phyloP scores from a whole-genome alignment of 1,140 invertebrate genomes.

The Leptestheria dahalacensis region DNA sequence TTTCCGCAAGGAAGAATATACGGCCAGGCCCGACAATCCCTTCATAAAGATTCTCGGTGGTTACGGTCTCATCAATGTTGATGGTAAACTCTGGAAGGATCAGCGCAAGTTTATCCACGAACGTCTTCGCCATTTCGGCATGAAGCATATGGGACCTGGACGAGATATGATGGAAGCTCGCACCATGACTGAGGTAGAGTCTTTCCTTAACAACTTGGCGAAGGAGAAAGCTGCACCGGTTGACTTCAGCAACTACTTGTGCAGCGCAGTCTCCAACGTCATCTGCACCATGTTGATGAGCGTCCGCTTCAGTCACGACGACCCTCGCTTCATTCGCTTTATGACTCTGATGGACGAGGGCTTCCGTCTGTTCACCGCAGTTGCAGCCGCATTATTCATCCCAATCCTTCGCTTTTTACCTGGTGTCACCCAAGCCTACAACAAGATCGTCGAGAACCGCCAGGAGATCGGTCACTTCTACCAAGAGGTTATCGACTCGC shows the following conservation, averaged over 20 bases:
- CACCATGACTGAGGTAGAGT: conserved; percentile 68
- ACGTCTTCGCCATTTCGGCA: too few species aligned
- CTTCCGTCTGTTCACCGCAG: conserved; percentile 59
- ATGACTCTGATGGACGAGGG: conserved; percentile 89
- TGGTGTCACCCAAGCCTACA: too few species aligned
- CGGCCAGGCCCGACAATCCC: conserved; percentile 65
- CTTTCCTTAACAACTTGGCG: conserved; percentile 46
- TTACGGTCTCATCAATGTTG: conserved; percentile 55
- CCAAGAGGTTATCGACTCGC: too few species aligned
- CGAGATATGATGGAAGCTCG: conserved; percentile 68
- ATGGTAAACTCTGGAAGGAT: too few species aligned
- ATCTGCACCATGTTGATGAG: too few species aligned
- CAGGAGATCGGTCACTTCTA: conserved; percentile 67
- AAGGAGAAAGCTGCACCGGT: conserved; percentile 42
- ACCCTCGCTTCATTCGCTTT: too few species aligned
- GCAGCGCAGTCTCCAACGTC: conserved; percentile 71
- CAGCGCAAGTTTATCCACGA: too few species aligned
- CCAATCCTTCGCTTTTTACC: conserved; percentile 55
- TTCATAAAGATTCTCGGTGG: conserved; percentile 72
- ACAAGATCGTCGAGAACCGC: conserved; percentile 70
- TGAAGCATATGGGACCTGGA: conserved; percentile 56
- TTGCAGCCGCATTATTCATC: conserved; percentile 48
- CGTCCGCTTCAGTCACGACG: too few species aligned
- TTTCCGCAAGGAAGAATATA: conserved; percentile 81
- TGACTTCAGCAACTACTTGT: conserved; percentile 54